Evolutionary conservation across 1,140 invertebrate genomes (phyloP).

Genomic region (Anoplophora glabripennis): DNA sequence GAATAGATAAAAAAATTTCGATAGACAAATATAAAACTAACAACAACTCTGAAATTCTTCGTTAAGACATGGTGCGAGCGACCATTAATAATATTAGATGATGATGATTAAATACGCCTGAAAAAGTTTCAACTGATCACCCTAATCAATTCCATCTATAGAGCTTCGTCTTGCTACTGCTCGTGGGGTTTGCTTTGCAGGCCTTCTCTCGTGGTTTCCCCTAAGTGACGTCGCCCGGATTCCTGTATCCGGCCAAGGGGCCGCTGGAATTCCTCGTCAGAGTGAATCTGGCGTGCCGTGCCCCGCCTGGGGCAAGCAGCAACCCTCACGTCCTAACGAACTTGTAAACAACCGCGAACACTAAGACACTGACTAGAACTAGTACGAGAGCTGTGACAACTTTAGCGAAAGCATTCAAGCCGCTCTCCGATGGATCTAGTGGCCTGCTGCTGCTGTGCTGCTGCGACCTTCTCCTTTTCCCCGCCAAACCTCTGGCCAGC

Average conservation of each 20-base stretch:
- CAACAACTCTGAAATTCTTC: too few relatives aligned
- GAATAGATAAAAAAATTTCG: too few relatives aligned
- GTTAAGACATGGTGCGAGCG: too few relatives aligned
- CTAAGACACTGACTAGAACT: conserved; percentile 68
- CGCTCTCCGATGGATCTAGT: conserved; percentile 59
- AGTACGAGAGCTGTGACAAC: conserved; percentile 68
- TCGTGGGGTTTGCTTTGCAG: too few relatives aligned
- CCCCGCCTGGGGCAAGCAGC: conserved; percentile 61
- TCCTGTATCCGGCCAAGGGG: neutral
- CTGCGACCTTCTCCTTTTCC: conserved; percentile 59
- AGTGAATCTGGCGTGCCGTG: conserved; percentile 29
- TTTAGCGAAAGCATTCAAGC: conserved; percentile 68
- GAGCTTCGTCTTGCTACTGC: too few relatives aligned
- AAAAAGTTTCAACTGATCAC: too few relatives aligned
- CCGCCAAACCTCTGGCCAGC: conserved; percentile 64
- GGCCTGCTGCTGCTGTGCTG: conserved; percentile 53
- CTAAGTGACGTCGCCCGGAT: too few relatives aligned
- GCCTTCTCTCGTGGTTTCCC: too few relatives aligned
- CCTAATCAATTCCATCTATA: too few relatives aligned
- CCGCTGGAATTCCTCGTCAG: conserved; percentile 25
- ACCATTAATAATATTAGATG: too few relatives aligned
- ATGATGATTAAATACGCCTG: too few relatives aligned
- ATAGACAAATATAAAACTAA: too few relatives aligned
- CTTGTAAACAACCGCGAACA: conserved; percentile 73
- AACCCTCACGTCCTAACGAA: conserved; percentile 74